Base-by-base conservation (phyloP, 1,140 invertebrate genomes). In the Macrocentrus cingulum region DNA sequence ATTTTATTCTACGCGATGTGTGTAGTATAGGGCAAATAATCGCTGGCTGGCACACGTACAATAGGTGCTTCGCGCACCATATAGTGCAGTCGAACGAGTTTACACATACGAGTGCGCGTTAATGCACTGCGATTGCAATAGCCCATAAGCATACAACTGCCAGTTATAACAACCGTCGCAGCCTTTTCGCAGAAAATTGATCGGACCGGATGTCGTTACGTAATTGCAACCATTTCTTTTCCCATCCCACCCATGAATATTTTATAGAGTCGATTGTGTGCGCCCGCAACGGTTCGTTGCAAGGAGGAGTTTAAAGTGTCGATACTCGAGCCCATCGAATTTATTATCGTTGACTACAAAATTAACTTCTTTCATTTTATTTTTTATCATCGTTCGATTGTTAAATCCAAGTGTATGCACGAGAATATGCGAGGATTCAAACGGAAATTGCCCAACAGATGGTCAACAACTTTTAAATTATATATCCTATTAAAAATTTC, bases 221-320 rank as follows among this genome's bases (percentile, higher is more conserved):
- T 57, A 57, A 57, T 57, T 57, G 55, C 55, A 25, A 41, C 45
- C 45, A 57, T 48, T 50, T 57, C 55, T 57, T 57, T 49, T 42
- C n/a, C 16, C 55, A 48, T 49, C 53, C 36, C 46, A 39, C 29
- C 55, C 45, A 57, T 57, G 46, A 57, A 57, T 57, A 57, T 57
- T 57, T 57, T 50, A 57, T 57, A 49, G 19, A 57, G n/a, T 50
- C 34, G 19, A 57, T 50, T 57, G 55, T 56, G 19, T 20, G 45
- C 13, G 18, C 46, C 37, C 19, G 16, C n/a, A 37, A 50, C 34
- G 20, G 22, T 57, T 49, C 34, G 22, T 36, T 45, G 11, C 50
- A 3, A 13, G n/a, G 32, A 34, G 34, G 9, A 15, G 11, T 50
- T 41, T 29, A 41, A 49, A 49, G 55, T 57, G 48, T 57, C 55